Evolutionary conservation across 2,797 vertebrate species (phyloP), one percentile per base, ranked within the genome.

Genomic region (Oceanodroma leucorhoa): DNA sequence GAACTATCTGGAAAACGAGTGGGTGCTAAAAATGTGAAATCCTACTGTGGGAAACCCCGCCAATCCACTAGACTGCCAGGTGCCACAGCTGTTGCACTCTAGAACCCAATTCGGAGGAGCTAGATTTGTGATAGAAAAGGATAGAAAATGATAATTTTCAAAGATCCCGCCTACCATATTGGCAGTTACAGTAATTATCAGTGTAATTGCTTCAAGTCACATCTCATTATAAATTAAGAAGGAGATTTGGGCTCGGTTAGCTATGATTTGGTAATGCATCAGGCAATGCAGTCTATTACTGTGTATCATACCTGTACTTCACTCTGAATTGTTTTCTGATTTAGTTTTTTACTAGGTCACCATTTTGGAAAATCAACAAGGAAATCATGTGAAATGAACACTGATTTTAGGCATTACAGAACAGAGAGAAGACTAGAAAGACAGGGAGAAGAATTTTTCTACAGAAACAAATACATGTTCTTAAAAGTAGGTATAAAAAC

Each of bases 21-120:
- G 72, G 70, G 30, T 91, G 82, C 91, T 93, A 83, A 78, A 96
- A 96, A 88, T 81, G 85, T 53, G 41, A 79, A 95, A 81, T 83
- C 34, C 72, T 51, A 20, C 73, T 69, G 50, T 48, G 83, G 79
- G 84, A 93, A 78, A 94, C n/a, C 21, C 60, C 87, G 89, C 83
- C 89, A 93, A 89, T 36, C 41, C 73, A 48, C 20, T 23, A 89
- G 45, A 46, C 50, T 91, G 83, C 69, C 84, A 90, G 82, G 58
- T 93, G 94, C 58, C 82, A 86, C 92, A 96, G 91, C 89, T 94
- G 84, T 67, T 86, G 65, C 30, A 32, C 69, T 91, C 87, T 27
- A 78, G 57, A 86, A 90, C 69, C 22, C 87, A 43, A 61, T 53
- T 79, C 46, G 64, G 46, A 80, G 11, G 43, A 93, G 80, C 45